Conservation (phyloP, 2,888 invertebrate genomes). For the Molorchus minor region DNA sequence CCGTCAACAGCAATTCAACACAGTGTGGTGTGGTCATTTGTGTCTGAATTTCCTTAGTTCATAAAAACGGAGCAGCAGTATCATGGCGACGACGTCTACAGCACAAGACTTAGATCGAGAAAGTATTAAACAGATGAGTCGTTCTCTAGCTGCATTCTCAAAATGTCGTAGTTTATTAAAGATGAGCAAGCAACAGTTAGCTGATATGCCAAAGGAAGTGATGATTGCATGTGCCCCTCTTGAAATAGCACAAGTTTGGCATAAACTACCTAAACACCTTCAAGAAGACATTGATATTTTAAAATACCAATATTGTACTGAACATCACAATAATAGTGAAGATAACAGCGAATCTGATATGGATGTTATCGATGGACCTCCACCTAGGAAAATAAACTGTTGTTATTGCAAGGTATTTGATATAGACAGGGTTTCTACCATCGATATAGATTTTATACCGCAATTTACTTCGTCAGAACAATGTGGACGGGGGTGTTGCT, state of each 20-base stretch:
- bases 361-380: not conserved
- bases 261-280: constrained; percentile 10
- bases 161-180: not conserved
- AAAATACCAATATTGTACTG: constrained; percentile 8
- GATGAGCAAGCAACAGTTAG: not conserved
- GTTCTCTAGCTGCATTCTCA: not conserved
- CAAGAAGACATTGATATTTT: constrained; percentile 17
- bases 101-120: not conserved
- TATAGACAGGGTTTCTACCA: not conserved
- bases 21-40: constrained; percentile 34
- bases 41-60: constrained; percentile 31
- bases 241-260: constrained; percentile 13
- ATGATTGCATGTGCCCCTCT: constrained; percentile 14
- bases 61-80: not conserved
- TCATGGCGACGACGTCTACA: not conserved
- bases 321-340: not conserved
- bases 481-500: too few species aligned
- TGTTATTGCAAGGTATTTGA: not conserved
- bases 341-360: not conserved
- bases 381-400: not conserved
- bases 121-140: not conserved
- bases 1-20: constrained; percentile 4
- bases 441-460: not conserved
- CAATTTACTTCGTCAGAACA: not conserved
- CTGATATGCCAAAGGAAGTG: constrained; percentile 8